Conservation (phyloP, 2,113 vertebrate species). For the Cottus gobio region DNA sequence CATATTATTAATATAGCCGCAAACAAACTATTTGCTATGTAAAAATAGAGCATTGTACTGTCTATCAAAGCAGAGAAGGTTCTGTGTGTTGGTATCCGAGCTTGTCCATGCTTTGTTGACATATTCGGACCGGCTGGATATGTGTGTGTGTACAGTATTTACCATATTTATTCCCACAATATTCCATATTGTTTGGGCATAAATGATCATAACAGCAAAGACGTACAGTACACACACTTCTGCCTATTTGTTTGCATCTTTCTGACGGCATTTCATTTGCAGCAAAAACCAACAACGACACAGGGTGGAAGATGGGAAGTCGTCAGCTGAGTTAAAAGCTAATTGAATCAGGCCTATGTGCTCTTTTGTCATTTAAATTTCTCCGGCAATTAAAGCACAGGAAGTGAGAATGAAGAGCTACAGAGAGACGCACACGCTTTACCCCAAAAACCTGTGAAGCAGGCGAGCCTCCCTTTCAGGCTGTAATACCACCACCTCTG, state of each 20-base stretch:
- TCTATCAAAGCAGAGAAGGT: not conserved
- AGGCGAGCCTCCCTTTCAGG: conserved; percentile 9
- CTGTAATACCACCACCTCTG: conserved; percentile 30
- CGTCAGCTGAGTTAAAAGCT: conserved; percentile 62
- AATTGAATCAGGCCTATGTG: conserved; percentile 56
- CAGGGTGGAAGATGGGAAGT: conserved; percentile 29
- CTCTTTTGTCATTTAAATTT: conserved; percentile 70
- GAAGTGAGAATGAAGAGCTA: conserved; percentile 30
- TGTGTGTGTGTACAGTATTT: no score
- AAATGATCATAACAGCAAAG: not conserved
- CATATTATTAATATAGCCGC: not conserved
- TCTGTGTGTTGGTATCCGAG: no score
- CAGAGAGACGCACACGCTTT: not conserved
- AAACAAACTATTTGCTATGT: not conserved
- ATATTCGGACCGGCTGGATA: no score
- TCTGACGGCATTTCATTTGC: not conserved
- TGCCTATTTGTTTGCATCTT: not conserved
- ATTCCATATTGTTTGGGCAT: not conserved
- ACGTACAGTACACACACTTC: not conserved
- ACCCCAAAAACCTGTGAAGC: not conserved
- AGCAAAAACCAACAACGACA: no score
- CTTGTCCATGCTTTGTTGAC: no score
- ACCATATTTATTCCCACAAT: not conserved
- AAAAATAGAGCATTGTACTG: not conserved
- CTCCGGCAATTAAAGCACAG: conserved; percentile 43